Evolutionary conservation across 2,888 invertebrate species (phyloP).

Genomic region (Alloscopus bannaensis): DNA sequence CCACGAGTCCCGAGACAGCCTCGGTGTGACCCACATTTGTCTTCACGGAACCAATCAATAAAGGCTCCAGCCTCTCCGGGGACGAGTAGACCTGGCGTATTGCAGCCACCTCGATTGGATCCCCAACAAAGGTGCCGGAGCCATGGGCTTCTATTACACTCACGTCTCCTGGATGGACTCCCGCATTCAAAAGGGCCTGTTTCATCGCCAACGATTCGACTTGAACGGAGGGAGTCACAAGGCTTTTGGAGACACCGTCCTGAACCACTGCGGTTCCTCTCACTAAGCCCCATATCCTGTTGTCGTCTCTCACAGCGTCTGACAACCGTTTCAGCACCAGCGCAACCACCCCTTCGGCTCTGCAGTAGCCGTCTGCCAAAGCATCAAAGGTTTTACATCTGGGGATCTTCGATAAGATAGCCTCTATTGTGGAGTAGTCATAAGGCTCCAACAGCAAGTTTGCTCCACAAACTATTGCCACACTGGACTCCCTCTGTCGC

Average conservation of each 20-base stretch:
- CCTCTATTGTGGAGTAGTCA: conserved; percentile 5
- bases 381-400: conserved; percentile 64
- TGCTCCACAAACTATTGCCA: conserved; percentile 60
- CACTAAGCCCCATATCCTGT: conserved; percentile 48
- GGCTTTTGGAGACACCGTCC: conserved; percentile 74
- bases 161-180: conserved; percentile 43
- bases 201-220: conserved; percentile 50
- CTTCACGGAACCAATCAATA: conserved; percentile 61
- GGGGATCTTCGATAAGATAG: conserved; percentile 32
- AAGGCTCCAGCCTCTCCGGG: conserved; percentile 14
- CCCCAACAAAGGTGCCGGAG: conserved; percentile 53
- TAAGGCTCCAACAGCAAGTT: conserved; percentile 54
- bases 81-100: conserved; percentile 41
- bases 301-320: conserved; percentile 43
- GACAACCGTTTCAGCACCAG: conserved; percentile 55
- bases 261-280: conserved; percentile 74
- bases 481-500: conserved; percentile 33
- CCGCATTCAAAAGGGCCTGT: conserved; percentile 48
- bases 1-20: conserved; percentile 54
- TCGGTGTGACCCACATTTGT: conserved; percentile 66
- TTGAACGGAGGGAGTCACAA: conserved; percentile 72
- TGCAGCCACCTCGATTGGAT: conserved; percentile 52
- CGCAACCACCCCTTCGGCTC: conserved; percentile 61
- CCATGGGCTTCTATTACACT: conserved; percentile 41
- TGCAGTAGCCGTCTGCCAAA: conserved; percentile 53